phyloP scores from a whole-genome alignment of 1,140 invertebrate species.

The Apocrypta bakeri region DNA sequence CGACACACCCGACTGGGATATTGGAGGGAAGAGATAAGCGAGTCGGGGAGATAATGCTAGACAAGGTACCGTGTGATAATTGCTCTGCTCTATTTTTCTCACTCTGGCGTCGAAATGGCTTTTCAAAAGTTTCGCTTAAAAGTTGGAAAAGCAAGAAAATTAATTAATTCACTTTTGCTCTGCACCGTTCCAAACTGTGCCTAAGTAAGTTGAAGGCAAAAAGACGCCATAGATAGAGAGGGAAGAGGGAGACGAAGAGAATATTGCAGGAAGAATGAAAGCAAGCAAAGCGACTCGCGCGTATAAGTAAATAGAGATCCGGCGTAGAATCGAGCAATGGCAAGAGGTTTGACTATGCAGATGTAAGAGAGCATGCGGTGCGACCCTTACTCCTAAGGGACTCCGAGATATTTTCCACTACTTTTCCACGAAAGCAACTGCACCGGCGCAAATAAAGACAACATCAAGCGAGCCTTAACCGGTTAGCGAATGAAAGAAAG shows the following conservation, averaged over 20 bases:
- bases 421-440: background rate
- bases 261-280: background rate
- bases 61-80: background rate
- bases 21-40: background rate
- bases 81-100: background rate
- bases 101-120: no score
- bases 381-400: background rate
- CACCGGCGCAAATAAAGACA: background rate
- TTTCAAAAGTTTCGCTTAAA: no score
- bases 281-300: background rate
- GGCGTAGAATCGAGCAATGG: background rate
- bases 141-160: no score
- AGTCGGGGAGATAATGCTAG: no score
- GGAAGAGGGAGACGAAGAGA: background rate
- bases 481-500: background rate
- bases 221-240: background rate
- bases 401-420: background rate
- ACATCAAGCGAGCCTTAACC: slow-evolving; percentile 8
- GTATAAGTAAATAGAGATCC: slow-evolving; percentile 24
- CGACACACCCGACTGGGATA: no score
- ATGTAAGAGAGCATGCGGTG: slow-evolving; percentile 1
- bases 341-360: slow-evolving; percentile 34
- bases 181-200: background rate
- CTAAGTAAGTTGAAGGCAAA: background rate
- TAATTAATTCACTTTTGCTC: no score